Conservation (phyloP, 2,888 invertebrate genomes). For the Gymnosoma rotundatum region DNA sequence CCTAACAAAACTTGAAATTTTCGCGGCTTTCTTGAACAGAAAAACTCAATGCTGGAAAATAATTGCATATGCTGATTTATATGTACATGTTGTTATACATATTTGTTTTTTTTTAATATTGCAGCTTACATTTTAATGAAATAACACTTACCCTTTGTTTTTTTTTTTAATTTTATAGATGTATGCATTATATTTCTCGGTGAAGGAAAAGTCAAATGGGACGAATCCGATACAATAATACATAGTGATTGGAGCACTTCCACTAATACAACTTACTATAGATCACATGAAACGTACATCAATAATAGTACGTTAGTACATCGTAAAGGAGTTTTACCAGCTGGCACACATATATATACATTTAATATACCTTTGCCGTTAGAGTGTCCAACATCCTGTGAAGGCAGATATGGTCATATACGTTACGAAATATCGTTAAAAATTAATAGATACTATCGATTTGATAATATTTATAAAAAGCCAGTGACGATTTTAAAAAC, state of each 20-base stretch:
- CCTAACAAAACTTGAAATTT: too few species aligned
- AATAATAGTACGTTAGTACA: slow-evolving; percentile 62
- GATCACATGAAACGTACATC: slow-evolving; percentile 70
- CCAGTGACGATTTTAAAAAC: slow-evolving; percentile 88
- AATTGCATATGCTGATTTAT: too few species aligned
- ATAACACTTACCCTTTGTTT: not conserved
- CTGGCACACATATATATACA: slow-evolving; percentile 73
- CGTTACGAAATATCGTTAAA: slow-evolving; percentile 89
- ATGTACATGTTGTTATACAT: too few species aligned
- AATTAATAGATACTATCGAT: slow-evolving; percentile 91
- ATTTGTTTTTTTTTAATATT: too few species aligned
- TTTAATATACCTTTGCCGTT: slow-evolving; percentile 72
- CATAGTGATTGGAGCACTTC: not conserved
- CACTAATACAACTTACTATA: slow-evolving; percentile 53
- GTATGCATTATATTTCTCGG: slow-evolving; percentile 73
- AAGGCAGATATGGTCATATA: slow-evolving; percentile 87
- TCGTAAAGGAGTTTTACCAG: slow-evolving; percentile 63
- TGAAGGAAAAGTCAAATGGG: slow-evolving; percentile 73
- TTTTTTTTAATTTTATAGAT: slow-evolving; percentile 67
- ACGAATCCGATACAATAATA: slow-evolving; percentile 48
- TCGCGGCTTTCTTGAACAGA: too few species aligned
- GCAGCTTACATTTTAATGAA: too few species aligned
- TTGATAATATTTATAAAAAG: slow-evolving; percentile 79
- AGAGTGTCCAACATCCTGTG: slow-evolving; percentile 83
- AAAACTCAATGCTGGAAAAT: too few species aligned